A percentile compares a stretch with the other conserved stretches of the same genome.
phyloP scores from a whole-genome alignment of 2,888 invertebrate genomes.

The Chelonus formosanus region DNA sequence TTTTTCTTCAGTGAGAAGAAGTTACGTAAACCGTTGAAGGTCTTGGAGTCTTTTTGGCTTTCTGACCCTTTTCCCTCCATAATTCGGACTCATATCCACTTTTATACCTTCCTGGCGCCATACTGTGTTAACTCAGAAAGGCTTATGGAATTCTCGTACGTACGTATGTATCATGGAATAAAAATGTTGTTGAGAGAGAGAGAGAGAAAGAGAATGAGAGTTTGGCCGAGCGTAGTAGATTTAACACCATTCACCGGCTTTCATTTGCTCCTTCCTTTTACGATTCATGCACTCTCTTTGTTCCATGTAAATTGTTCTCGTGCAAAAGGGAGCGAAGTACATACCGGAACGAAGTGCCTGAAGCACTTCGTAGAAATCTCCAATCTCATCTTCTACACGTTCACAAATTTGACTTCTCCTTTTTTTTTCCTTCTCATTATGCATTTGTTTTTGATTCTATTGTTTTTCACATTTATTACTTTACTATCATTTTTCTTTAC shows the following conservation, averaged over 20 bases:
- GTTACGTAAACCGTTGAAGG: too few relatives aligned
- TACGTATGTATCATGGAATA: neutral
- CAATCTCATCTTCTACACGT: conserved; percentile 10
- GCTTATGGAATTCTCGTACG: too few relatives aligned
- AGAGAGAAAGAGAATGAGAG: conserved; percentile 16
- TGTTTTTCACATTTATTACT: conserved; percentile 19
- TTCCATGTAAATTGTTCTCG: conserved; percentile 17
- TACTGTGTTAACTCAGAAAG: too few relatives aligned
- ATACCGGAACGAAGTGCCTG: conserved; percentile 21
- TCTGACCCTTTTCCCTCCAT: too few relatives aligned
- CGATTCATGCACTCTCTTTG: conserved; percentile 16
- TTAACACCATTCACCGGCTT: conserved; percentile 19
- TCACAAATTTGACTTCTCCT: conserved; percentile 2
- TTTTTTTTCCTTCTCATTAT: conserved; percentile 7
- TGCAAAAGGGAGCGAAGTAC: conserved; percentile 12
- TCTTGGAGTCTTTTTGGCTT: too few relatives aligned
- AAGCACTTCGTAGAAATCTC: conserved; percentile 27
- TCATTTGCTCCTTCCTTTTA: conserved; percentile 20
- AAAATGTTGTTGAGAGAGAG: conserved; percentile 18
- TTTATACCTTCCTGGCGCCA: too few relatives aligned
- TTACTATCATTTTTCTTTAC: neutral
- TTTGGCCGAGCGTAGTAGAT: conserved; percentile 8
- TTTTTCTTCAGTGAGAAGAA: too few relatives aligned
- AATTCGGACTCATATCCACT: too few relatives aligned
- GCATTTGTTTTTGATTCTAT: conserved; percentile 8